Conservation (phyloP, 2,113 vertebrate genomes). For the Emydura subglobosa region DNA sequence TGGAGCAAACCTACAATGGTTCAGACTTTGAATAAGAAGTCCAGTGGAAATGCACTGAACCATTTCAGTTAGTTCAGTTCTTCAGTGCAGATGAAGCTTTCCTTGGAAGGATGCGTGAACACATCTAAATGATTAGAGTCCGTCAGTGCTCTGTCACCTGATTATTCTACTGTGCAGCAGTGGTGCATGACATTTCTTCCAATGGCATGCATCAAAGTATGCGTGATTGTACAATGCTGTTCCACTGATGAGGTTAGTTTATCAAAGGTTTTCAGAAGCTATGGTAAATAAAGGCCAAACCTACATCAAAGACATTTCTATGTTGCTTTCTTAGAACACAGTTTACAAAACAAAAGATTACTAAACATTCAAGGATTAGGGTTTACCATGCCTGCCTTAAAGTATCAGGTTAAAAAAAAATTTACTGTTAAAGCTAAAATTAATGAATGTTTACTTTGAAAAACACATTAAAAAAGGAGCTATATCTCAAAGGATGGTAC, state of each 20-base stretch:
- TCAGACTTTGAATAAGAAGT: background rate
- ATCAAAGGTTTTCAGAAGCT: conserved; percentile 62
- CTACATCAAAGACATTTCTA: conserved; percentile 81
- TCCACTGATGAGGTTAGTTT: conserved; percentile 32
- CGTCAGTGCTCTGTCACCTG: background rate
- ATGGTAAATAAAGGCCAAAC: conserved; percentile 50
- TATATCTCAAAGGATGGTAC: background rate
- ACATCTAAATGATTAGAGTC: background rate
- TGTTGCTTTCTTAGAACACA: conserved; percentile 68
- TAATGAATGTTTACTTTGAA: background rate
- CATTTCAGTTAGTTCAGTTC: background rate
- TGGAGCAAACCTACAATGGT: background rate
- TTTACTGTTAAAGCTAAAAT: background rate
- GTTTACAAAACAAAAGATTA: conserved; percentile 70
- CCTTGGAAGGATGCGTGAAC: background rate
- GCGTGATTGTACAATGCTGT: conserved; percentile 1
- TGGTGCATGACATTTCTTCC: conserved; percentile 29
- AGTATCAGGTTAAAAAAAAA: conserved; percentile 19
- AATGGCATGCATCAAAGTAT: conserved; percentile 16
- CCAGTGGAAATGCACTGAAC: accelerated
- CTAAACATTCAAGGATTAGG: conserved; percentile 58
- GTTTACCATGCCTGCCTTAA: conserved; percentile 52
- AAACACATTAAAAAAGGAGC: conserved; percentile 11
- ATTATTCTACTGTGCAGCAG: background rate
- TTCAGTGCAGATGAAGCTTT: background rate